Evolutionary conservation across 2,888 invertebrate species (phyloP).

Genomic region (Nomada ruficornis): DNA sequence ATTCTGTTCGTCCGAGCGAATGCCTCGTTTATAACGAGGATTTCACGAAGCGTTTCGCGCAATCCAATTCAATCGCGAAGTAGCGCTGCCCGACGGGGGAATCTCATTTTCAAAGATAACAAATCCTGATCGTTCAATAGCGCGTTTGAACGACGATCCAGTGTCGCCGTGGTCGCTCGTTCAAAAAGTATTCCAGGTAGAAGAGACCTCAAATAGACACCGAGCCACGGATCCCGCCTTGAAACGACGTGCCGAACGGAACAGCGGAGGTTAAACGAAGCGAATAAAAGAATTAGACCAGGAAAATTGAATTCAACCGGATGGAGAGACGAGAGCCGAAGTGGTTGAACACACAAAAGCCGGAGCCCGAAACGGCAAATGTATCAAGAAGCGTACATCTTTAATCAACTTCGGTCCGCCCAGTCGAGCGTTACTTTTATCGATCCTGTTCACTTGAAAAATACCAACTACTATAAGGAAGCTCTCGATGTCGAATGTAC

Average conservation of each 20-base stretch:
- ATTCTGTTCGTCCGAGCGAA: not conserved
- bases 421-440: conserved; percentile 32
- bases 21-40: no score
- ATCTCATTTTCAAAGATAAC: not conserved
- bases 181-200: conserved; percentile 44
- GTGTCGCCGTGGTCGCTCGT: conserved; percentile 1
- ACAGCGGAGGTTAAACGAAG: conserved; percentile 55
- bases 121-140: conserved; percentile 5
- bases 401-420: conserved; percentile 56
- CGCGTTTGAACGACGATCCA: not conserved
- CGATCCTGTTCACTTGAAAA: not conserved
- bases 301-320: conserved; percentile 57
- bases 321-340: conserved; percentile 21
- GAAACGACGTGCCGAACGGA: conserved; percentile 58
- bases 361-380: conserved; percentile 33
- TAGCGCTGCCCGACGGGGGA: no score
- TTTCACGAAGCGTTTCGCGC: not conserved
- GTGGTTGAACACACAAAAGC: conserved; percentile 43
- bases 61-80: not conserved
- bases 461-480: not conserved
- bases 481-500: not conserved
- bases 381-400: conserved; percentile 52
- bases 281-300: conserved; percentile 63
- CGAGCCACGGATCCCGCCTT: conserved; percentile 47
- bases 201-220: conserved; percentile 53